phyloP scores from a whole-genome alignment of 1,140 invertebrate species.

The Trachymyrmex cornetzi region DNA sequence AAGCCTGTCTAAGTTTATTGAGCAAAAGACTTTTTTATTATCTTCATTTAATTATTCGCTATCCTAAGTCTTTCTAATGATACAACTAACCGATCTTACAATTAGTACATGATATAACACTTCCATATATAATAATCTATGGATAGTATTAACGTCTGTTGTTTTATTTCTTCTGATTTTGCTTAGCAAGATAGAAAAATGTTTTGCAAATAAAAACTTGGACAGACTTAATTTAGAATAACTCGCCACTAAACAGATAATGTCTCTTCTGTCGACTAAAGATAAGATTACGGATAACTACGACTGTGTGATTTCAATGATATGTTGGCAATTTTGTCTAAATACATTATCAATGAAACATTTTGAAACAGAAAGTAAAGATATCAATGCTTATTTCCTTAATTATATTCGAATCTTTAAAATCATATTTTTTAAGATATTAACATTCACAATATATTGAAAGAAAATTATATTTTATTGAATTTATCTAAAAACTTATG shows the following conservation, averaged over 20 bases:
- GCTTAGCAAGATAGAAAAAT: neutral
- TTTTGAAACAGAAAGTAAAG: neutral
- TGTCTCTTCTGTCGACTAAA: neutral
- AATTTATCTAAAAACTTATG: neutral
- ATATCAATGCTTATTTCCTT: neutral
- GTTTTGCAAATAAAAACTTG: constrained; percentile 2
- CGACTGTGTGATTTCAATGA: neutral
- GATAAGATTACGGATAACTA: constrained; percentile 6
- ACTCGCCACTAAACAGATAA: neutral
- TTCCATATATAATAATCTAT: too few relatives aligned
- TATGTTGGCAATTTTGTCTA: neutral
- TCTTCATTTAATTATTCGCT: neutral
- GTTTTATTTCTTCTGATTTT: neutral
- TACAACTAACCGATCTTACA: neutral
- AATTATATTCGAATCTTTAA: neutral
- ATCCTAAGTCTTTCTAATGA: neutral
- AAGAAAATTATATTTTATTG: neutral
- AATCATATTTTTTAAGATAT: constrained; percentile 7
- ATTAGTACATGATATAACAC: neutral
- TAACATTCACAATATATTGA: neutral
- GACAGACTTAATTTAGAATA: neutral
- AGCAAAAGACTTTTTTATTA: neutral
- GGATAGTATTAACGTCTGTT: neutral
- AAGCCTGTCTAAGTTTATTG: constrained; percentile 1
- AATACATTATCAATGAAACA: neutral